phyloP scores from a whole-genome alignment of 2,797 vertebrate species.

The Australoheros facetus region DNA sequence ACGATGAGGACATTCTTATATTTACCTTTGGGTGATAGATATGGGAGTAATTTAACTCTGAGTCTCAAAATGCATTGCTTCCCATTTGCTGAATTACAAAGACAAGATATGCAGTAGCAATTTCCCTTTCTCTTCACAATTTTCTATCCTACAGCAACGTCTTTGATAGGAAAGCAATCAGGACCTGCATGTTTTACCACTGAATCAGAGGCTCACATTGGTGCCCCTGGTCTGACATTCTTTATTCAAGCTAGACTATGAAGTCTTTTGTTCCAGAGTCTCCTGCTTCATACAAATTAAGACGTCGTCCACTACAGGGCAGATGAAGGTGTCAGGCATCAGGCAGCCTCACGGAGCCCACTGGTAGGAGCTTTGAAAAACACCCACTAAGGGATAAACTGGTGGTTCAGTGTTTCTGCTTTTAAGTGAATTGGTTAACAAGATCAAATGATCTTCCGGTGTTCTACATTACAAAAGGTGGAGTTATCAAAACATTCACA shows the following conservation, averaged over 20 bases:
- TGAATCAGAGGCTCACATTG: slow-evolving; percentile 24
- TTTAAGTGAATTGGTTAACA: slow-evolving; percentile 13
- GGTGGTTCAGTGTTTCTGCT: slow-evolving; percentile 10
- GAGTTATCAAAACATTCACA: not conserved
- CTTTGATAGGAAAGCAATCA: slow-evolving; percentile 49
- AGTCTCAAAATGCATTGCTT: slow-evolving; percentile 28
- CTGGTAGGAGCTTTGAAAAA: slow-evolving; percentile 11
- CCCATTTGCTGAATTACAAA: slow-evolving; percentile 37
- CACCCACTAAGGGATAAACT: slow-evolving; percentile 17
- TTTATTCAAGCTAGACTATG: slow-evolving; percentile 13
- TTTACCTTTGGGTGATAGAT: slow-evolving; percentile 52
- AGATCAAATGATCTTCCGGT: not conserved
- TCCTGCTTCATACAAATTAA: slow-evolving; percentile 23
- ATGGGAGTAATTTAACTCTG: slow-evolving; percentile 52
- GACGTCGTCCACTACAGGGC: slow-evolving; percentile 21
- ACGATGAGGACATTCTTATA: slow-evolving; percentile 34
- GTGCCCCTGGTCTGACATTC: slow-evolving; percentile 1
- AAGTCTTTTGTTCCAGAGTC: slow-evolving; percentile 26
- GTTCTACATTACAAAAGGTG: slow-evolving; percentile 2
- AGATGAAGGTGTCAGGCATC: slow-evolving; percentile 19
- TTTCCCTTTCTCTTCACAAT: slow-evolving; percentile 17
- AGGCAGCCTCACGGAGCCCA: slow-evolving; percentile 1
- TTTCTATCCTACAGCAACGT: slow-evolving; percentile 17
- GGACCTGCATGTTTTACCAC: slow-evolving; percentile 18
- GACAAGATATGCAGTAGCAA: slow-evolving; percentile 20